Evolutionary conservation across 2,888 invertebrate species (phyloP), one percentile per base, ranked within the genome.

Genomic region (Pristionchus fissidentatus): DNA sequence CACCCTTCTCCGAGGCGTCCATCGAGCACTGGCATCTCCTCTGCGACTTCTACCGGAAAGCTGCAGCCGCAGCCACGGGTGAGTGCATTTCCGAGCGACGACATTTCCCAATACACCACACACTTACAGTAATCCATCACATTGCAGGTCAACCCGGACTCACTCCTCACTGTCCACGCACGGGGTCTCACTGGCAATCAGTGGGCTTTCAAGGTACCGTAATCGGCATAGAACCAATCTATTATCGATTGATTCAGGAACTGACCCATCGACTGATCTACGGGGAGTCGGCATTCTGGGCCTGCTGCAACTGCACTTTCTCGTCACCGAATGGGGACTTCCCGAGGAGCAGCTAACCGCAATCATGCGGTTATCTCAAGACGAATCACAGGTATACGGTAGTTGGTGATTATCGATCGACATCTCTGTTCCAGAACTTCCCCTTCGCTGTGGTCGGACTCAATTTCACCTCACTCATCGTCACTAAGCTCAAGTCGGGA

Each of bases 371-470:
- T 38, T 84, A n/a, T 43, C 79, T 7, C 43, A 70, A n/a, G 83
- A 75, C 46, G 32, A 22, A 32, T 22, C 55, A 46, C 80, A 66
- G 55, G 78, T 70, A 49, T 46, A 75, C 49, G 3, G 73, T 75
- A 46, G 7, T 0, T 1, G 1, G 1, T 13, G 3, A 8, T 49
- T 19, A 46, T 46, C 8, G 19, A 38, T 41, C 22, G 38, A 38
- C n/a, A 35, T 46, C n/a, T 62, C 41, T n/a, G n/a, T 26, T 43
- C 38, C 92, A 94, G 93, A 93, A 94, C 88, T 94, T 94, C 89
- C 94, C 94, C 0, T 93, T 94, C 86, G 93, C 93, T 89, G 93
- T 94, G n/a, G 93, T 94, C 92, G 93, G 94, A 77, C 93, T 94
- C 78, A 94, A 94, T 89, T 92, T 94, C 77, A 93, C 94, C 10